These are phyloP conservation scores for Andricus grossulariae DNA, from an alignment of 1,140 invertebrate species.

Conservation along the genomic window DNA sequence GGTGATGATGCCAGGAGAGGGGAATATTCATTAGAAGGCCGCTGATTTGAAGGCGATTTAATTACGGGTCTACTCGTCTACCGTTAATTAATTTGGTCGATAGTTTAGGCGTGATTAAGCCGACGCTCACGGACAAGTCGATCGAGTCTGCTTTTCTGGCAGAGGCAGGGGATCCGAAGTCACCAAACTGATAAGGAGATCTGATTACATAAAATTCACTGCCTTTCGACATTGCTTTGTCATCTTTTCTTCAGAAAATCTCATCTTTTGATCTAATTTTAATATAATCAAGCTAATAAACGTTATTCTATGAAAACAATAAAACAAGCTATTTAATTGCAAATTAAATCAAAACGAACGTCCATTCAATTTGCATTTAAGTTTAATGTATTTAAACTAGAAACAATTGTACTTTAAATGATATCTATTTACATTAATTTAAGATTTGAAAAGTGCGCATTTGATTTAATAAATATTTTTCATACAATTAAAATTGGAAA, in stretches of 20 bases:
- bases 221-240: slow-evolving; percentile 10
- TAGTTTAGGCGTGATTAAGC: slow-evolving; percentile 63
- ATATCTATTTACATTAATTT: too few species aligned
- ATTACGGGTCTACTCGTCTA: slow-evolving; percentile 60
- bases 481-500: too few species aligned
- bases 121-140: slow-evolving; percentile 36
- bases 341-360: not conserved
- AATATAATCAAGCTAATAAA: not conserved
- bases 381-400: too few species aligned
- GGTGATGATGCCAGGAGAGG: slow-evolving; percentile 32
- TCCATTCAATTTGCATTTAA: too few species aligned
- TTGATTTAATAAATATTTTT: too few species aligned
- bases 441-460: too few species aligned
- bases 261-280: not conserved
- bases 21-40: slow-evolving; percentile 66
- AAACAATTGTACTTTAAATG: too few species aligned
- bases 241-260: not conserved
- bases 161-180: slow-evolving; percentile 8
- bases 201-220: slow-evolving; percentile 44
- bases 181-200: slow-evolving; percentile 29
- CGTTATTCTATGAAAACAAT: not conserved
- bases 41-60: slow-evolving; percentile 65
- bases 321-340: not conserved
- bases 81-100: slow-evolving; percentile 67
- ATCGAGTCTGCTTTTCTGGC: slow-evolving; percentile 31